Percentiles rank a stretch among this genome's conserved stretches.
These are phyloP conservation scores for Daphoenositta chrysoptera DNA, from an alignment of 2,113 vertebrate species.

Conservation along the genomic window DNA sequence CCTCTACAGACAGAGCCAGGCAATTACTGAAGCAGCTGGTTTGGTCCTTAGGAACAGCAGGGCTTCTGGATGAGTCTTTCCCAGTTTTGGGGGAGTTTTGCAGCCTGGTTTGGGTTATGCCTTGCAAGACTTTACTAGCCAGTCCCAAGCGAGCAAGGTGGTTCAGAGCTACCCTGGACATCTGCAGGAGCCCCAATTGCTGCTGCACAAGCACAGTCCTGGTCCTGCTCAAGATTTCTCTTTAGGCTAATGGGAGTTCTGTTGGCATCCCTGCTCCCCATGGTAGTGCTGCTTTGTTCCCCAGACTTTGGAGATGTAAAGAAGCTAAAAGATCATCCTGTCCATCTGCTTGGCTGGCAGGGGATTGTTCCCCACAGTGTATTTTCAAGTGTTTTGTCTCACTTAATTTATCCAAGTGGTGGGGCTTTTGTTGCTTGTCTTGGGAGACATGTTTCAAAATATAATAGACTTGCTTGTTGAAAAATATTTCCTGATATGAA, in stretches of 20 bases:
- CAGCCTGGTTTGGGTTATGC: background rate
- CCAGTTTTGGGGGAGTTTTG: background rate
- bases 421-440: background rate
- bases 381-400: background rate
- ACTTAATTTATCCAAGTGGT: background rate
- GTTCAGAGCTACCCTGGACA: background rate
- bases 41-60: fast-evolving
- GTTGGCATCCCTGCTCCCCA: background rate
- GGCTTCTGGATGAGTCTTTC: background rate
- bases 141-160: fast-evolving
- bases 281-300: background rate
- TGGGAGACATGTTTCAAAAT: background rate
- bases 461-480: background rate
- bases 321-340: background rate
- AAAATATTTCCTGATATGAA: background rate
- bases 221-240: background rate
- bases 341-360: background rate
- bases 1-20: background rate
- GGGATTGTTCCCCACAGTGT: background rate
- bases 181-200: fast-evolving
- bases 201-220: fast-evolving
- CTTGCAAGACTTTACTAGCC: background rate
- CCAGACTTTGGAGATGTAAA: background rate
- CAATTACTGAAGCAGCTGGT: background rate
- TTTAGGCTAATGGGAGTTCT: background rate